Evolutionary conservation across 1,140 invertebrate genomes (phyloP).

Genomic region (Cherax quadricarinatus): DNA sequence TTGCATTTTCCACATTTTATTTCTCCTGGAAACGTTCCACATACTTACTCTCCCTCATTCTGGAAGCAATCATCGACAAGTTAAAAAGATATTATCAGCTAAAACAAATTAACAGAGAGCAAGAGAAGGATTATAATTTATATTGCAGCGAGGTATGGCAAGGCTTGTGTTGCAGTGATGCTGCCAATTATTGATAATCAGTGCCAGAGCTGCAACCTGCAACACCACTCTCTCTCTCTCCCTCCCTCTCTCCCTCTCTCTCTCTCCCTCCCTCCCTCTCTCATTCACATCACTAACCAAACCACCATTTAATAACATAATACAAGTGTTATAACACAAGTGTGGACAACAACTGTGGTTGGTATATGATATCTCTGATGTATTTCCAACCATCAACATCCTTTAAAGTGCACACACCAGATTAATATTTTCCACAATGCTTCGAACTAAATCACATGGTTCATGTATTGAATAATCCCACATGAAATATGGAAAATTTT

Average conservation of each 20-base stretch:
- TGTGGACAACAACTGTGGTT: neutral
- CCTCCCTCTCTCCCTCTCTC: neutral
- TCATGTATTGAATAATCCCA: neutral
- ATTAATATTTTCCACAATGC: neutral
- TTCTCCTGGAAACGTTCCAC: neutral
- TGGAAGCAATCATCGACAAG: neutral
- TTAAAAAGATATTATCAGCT: neutral
- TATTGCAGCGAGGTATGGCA: conserved; percentile 31
- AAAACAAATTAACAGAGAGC: neutral
- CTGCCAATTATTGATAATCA: conserved; percentile 71
- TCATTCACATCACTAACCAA: neutral
- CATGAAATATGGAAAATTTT: neutral
- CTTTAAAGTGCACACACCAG: neutral
- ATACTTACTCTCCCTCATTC: neutral
- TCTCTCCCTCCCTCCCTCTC: neutral
- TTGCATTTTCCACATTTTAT: neutral
- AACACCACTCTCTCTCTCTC: neutral
- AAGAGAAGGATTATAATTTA: neutral
- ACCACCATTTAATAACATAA: neutral
- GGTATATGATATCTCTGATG: neutral
- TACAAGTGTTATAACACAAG: neutral
- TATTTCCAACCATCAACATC: neutral
- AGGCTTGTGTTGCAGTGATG: conserved; percentile 34
- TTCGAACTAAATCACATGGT: neutral
- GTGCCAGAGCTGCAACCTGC: conserved; percentile 31